Percentiles rank a stretch among this genome's conserved stretches.
Conservation (phyloP, 2,113 vertebrate species). For the Clarias batrachus region DNA sequence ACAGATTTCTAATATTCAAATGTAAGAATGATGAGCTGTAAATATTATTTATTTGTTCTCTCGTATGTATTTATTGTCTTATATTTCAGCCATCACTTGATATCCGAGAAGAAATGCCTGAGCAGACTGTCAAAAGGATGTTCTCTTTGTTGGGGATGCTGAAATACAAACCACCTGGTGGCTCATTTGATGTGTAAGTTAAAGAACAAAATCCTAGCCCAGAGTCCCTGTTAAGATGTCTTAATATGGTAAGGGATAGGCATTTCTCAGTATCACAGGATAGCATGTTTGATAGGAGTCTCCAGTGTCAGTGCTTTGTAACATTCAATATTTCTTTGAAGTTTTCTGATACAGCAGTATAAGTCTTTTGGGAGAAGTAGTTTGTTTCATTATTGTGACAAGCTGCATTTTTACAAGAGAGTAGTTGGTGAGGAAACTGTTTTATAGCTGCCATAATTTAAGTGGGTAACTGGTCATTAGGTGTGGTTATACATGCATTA, state of each 20-base stretch:
- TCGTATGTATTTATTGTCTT: not conserved
- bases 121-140: conserved; percentile 93
- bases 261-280: not conserved
- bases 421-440: not conserved
- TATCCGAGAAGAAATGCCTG: conserved; percentile 92
- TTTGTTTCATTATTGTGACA: not conserved
- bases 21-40: not conserved
- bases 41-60: not conserved
- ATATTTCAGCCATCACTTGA: conserved; percentile 84
- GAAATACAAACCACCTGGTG: conserved; percentile 90
- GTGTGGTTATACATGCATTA: not conserved
- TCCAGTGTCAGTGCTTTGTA: no score
- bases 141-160: conserved; percentile 85
- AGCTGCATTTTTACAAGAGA: not conserved
- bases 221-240: not conserved
- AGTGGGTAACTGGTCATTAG: not conserved
- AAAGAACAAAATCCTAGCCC: not conserved
- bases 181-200: conserved; percentile 80
- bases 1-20: not conserved
- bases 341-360: not conserved
- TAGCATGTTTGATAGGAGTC: not conserved
- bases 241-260: not conserved
- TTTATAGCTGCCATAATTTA: not conserved
- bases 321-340: not conserved
- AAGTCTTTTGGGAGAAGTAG: not conserved